Evolutionary conservation across 1,140 invertebrate species (phyloP).

Genomic region (Apis florea): DNA sequence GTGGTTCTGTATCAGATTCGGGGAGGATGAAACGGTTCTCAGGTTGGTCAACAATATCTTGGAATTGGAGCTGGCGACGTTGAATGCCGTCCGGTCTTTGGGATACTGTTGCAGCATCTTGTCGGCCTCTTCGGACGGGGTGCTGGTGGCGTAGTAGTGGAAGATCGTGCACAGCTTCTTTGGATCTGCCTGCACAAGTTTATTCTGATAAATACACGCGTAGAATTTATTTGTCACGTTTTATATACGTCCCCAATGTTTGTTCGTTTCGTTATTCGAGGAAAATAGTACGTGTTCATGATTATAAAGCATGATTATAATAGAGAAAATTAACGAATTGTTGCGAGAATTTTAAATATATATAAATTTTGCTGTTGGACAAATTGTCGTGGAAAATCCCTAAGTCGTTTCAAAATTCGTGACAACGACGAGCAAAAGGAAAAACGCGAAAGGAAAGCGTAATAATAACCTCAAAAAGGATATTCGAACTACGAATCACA

Average conservation of each 20-base stretch:
- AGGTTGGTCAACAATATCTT: constrained; percentile 15
- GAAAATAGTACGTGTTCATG: too few relatives aligned
- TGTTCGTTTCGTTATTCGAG: too few relatives aligned
- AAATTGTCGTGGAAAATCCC: too few relatives aligned
- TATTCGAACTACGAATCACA: background rate
- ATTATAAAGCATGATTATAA: too few relatives aligned
- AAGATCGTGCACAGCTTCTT: constrained; percentile 34
- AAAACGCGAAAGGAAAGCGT: background rate
- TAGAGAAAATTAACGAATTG: too few relatives aligned
- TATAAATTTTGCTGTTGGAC: too few relatives aligned
- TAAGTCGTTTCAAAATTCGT: too few relatives aligned
- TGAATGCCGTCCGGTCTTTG: constrained; percentile 3
- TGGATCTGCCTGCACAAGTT: constrained; percentile 29
- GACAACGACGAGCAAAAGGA: background rate
- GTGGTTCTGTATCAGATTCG: background rate
- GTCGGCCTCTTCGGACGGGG: background rate
- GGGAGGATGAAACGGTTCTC: constrained; percentile 38
- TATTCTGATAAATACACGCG: background rate
- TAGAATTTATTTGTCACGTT: too few relatives aligned
- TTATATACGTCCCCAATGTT: too few relatives aligned
- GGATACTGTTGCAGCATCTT: constrained; percentile 43
- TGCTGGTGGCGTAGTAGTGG: constrained; percentile 23
- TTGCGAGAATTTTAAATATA: too few relatives aligned
- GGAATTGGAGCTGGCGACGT: constrained; percentile 39
- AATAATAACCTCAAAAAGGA: background rate